Conservation (phyloP, 1,140 invertebrate species). For the Venustaconcha ellipsiformis region DNA sequence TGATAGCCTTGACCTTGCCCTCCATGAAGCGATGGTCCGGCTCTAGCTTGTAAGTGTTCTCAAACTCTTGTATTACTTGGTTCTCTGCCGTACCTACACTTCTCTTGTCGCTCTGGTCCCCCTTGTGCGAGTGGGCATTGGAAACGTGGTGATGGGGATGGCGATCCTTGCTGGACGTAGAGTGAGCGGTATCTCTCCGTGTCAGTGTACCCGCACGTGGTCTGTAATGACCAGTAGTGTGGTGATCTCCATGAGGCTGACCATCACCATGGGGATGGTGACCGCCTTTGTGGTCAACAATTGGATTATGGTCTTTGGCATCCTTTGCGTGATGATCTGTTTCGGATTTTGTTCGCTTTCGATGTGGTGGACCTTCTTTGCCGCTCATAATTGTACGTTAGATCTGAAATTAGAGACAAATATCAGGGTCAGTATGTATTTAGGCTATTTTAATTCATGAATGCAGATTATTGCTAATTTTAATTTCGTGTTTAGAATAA, state of each 20-base stretch:
- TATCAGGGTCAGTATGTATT: too few species aligned
- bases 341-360: conserved; percentile 23
- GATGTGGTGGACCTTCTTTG: background rate
- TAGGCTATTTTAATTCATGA: too few species aligned
- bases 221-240: background rate
- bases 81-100: conserved; percentile 36
- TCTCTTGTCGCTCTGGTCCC: conserved; percentile 31
- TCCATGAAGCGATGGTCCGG: conserved; percentile 51
- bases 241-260: conserved; percentile 10
- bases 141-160: background rate
- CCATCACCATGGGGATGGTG: conserved; percentile 1
- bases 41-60: conserved; percentile 60
- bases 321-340: background rate
- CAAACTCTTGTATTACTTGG: conserved; percentile 34
- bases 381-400: too few species aligned
- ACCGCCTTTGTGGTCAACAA: background rate
- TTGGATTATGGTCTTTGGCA: background rate
- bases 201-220: background rate
- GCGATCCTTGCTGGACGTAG: conserved; percentile 14
- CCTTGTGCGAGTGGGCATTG: conserved; percentile 3
- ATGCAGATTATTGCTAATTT: too few species aligned
- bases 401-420: too few species aligned
- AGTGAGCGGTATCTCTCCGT: conserved; percentile 4
- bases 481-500: too few species aligned
- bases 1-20: conserved; percentile 42